Evolutionary conservation across 2,797 vertebrate genomes (phyloP).

Genomic region (Taenioides sp.): DNA sequence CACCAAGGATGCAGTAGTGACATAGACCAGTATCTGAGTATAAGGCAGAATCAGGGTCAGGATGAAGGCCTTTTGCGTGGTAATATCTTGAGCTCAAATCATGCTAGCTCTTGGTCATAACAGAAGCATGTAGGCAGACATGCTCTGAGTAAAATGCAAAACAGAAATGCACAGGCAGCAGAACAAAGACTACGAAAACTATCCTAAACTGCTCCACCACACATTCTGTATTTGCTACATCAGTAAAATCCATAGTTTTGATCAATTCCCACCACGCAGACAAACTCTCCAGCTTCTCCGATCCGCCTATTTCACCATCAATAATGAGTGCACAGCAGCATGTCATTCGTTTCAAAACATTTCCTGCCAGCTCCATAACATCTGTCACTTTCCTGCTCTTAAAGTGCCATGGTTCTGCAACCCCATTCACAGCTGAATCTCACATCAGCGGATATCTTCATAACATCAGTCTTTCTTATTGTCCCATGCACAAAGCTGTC

Average conservation of each 20-base stretch:
- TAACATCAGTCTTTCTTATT: conserved; percentile 27
- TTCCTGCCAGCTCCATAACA: conserved; percentile 15
- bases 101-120: conserved; percentile 59
- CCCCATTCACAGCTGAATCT: conserved; percentile 14
- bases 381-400: conserved; percentile 5
- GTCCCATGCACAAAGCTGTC: conserved; percentile 19
- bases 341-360: conserved; percentile 36
- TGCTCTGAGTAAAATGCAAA: conserved; percentile 36
- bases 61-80: conserved; percentile 53
- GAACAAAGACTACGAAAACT: conserved; percentile 60
- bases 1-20: conserved; percentile 52
- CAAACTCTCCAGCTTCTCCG: conserved; percentile 30
- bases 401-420: conserved; percentile 1
- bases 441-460: conserved; percentile 10
- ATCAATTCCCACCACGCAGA: conserved; percentile 21
- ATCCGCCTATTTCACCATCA: conserved; percentile 35
- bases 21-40: conserved; percentile 36
- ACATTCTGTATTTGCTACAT: conserved; percentile 82
- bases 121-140: conserved; percentile 42
- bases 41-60: conserved; percentile 50
- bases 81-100: conserved; percentile 60
- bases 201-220: conserved; percentile 57
- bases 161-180: conserved; percentile 56
- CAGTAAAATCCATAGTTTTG: conserved; percentile 46
- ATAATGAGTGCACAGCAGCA: conserved; percentile 32